phyloP scores from a whole-genome alignment of 2,113 vertebrate genomes.

The Castor canadensis region DNA sequence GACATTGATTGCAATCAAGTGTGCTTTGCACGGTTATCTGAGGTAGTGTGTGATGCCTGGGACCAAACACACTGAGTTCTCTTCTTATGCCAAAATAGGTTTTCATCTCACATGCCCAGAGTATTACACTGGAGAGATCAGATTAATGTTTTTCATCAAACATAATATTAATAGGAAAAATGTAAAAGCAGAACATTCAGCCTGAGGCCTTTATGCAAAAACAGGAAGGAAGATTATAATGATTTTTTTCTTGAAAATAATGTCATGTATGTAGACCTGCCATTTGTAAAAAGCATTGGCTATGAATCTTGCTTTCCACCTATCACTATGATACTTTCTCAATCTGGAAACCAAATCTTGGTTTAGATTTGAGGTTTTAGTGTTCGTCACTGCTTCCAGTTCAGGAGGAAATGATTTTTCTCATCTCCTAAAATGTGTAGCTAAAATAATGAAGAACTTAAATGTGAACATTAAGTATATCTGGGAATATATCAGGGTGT shows the following conservation, averaged over 20 bases:
- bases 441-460: background rate
- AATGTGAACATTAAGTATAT: background rate
- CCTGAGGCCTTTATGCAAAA: background rate
- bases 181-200: background rate
- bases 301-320: background rate
- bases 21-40: background rate
- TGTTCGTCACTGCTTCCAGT: background rate
- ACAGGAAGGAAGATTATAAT: background rate
- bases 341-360: background rate
- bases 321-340: background rate
- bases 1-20: background rate
- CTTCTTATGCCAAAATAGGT: background rate
- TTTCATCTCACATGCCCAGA: background rate
- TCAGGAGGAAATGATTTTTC: background rate
- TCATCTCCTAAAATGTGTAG: background rate
- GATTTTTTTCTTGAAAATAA: background rate
- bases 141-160: conserved; percentile 19
- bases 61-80: background rate
- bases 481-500: background rate
- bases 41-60: background rate
- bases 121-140: background rate
- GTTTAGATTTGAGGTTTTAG: background rate
- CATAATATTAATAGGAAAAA: background rate
- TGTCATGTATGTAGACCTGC: background rate
- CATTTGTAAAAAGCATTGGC: background rate